Evolutionary conservation across 2,888 invertebrate genomes (phyloP), one percentile per base, ranked within the genome.

Genomic region (Drosophila lutescens): DNA sequence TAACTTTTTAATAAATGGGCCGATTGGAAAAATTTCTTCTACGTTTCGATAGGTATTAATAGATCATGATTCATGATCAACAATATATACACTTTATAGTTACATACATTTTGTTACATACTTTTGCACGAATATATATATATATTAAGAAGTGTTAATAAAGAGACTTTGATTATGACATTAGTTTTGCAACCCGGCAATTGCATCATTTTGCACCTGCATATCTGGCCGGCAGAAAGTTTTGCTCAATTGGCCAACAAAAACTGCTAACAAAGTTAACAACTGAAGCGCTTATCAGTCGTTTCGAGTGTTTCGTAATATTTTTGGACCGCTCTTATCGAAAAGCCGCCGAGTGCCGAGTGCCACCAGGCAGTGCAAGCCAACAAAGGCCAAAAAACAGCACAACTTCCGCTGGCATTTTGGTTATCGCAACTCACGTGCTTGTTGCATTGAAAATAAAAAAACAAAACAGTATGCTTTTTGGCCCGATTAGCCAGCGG

Each of bases 171-270:
- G 36, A 20, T 20, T 68, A 41, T 77, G 85, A 53, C 82, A 77
- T 78, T 85, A 70, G 69, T 58, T 76, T 78, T 50, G 68, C 76
- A 86, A 86, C 75, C 84, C 70, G 17, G 36, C 65, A 74, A 80
- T 84, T 81, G 74, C 84, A 84, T 75, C 82, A 83, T 59, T 68
- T 59, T 66, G 69, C 80, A 74, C 69, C 80, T 83, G 77, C 57
- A 43, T 34, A 56, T 71, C 70, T 62, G 71, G 51, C 34, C 15
- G 20, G 58, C 54, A 23, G 44, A 23, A 68, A 68, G 59, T 51
- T 65, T 47, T 40, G 32, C 23, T 43, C 53, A 17, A 60, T 60
- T 60, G 59, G 54, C 59, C 47, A 32, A 15, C 50, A 56, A 32
- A 32, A 17, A 15, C 12, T 15, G 47, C 15, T 47, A 47, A 32